Conservation (phyloP, 2,888 invertebrate species). For the Sesia apiformis region DNA sequence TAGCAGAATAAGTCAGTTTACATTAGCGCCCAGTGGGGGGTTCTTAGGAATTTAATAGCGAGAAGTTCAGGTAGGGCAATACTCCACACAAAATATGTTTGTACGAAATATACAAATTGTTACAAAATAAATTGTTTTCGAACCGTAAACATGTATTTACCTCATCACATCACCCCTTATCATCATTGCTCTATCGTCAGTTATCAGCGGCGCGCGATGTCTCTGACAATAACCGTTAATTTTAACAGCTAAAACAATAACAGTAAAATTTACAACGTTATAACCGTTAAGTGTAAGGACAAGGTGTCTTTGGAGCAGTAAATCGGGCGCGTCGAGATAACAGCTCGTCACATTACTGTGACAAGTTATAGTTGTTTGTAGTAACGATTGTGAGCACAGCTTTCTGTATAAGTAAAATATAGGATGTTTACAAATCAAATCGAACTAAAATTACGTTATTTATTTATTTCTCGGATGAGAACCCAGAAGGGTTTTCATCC, state of each 20-base stretch:
- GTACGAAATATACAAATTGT: not conserved
- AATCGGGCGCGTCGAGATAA: constrained; percentile 16
- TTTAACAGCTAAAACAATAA: constrained; percentile 53
- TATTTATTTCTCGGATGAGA: too few species aligned
- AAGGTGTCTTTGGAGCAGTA: constrained; percentile 38
- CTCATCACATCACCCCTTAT: too few species aligned
- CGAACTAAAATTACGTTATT: too few species aligned
- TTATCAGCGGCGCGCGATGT: constrained; percentile 36
- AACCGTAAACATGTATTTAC: not conserved
- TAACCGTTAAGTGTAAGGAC: constrained; percentile 47
- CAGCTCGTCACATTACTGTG: constrained; percentile 17
- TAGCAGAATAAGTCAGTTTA: too few species aligned
- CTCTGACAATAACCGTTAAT: constrained; percentile 50
- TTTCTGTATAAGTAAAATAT: too few species aligned
- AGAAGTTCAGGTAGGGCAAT: too few species aligned
- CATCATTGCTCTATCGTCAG: constrained; percentile 16
- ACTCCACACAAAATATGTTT: not conserved
- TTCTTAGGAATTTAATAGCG: too few species aligned
- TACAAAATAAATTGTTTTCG: too few species aligned
- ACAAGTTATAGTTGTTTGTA: constrained; percentile 16
- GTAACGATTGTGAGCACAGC: not conserved
- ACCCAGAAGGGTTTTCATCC: too few species aligned
- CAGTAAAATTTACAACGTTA: constrained; percentile 51
- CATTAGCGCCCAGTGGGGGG: too few species aligned
- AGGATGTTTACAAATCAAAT: too few species aligned